Evolutionary conservation across 2,888 invertebrate genomes (phyloP).

Genomic region (Malacosoma neustria): DNA sequence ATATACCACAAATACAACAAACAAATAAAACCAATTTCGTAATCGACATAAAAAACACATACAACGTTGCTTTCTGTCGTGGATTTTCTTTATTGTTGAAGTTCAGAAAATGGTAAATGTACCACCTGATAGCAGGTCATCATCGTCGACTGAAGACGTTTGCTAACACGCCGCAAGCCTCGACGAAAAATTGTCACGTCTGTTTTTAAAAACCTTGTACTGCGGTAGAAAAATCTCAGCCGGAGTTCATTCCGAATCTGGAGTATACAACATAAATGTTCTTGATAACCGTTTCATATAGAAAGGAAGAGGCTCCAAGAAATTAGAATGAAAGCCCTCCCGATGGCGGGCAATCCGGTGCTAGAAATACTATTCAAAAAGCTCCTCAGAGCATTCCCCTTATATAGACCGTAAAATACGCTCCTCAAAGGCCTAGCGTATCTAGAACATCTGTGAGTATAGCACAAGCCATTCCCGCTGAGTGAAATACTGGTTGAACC

Average conservation of each 20-base stretch:
- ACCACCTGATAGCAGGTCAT: background rate
- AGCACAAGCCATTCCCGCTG: no score
- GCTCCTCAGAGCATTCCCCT: background rate
- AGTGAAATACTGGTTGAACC: no score
- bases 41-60: no score
- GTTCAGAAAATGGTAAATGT: background rate
- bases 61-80: no score
- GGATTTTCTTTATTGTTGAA: background rate
- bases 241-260: background rate
- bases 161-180: background rate
- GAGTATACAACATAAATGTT: background rate
- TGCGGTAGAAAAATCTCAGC: background rate
- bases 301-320: background rate
- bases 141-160: background rate
- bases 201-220: background rate
- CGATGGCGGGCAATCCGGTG: background rate
- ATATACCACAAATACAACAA: background rate
- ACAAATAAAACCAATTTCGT: background rate
- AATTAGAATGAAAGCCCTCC: background rate
- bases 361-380: background rate
- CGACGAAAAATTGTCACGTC: background rate
- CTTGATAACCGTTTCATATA: background rate
- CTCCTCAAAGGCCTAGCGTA: background rate
- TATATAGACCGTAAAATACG: background rate
- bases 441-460: background rate